phyloP scores from a whole-genome alignment of 1,140 invertebrate species.

The Leptinotarsa lineolata region DNA sequence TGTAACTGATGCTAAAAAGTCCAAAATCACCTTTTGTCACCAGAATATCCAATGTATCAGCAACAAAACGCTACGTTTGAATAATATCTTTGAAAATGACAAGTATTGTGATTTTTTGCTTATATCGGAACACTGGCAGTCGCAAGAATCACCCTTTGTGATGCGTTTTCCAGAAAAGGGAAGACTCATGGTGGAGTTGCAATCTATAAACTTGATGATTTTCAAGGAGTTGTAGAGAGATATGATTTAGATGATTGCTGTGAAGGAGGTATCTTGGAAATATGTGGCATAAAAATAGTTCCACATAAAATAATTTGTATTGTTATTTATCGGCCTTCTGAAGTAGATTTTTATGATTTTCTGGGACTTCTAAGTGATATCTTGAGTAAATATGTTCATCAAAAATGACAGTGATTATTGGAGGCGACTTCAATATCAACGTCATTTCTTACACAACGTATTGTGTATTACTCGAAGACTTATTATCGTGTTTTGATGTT shows the following conservation, averaged over 20 bases:
- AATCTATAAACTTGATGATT: constrained; percentile 15
- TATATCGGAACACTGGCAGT: constrained; percentile 15
- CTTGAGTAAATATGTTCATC: too few species aligned
- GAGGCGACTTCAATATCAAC: too few species aligned
- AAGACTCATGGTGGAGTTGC: constrained; percentile 13
- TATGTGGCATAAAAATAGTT: constrained; percentile 11
- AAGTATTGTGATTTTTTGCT: constrained; percentile 3
- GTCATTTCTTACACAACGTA: too few species aligned
- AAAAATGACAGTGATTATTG: too few species aligned
- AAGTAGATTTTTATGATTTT: constrained; percentile 9
- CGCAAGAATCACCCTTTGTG: not conserved
- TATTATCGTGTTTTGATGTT: constrained; percentile 15
- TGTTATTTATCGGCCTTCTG: constrained; percentile 16
- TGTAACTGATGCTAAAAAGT: constrained; percentile 11
- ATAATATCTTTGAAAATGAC: constrained; percentile 9
- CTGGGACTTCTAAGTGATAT: too few species aligned
- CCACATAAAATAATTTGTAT: too few species aligned
- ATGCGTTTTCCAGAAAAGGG: not conserved
- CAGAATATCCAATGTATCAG: constrained; percentile 17
- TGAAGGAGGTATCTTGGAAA: constrained; percentile 3
- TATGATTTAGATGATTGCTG: constrained; percentile 11
- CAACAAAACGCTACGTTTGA: constrained; percentile 15
- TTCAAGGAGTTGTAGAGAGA: constrained; percentile 13
- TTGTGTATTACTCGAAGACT: constrained; percentile 16
- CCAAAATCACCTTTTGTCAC: constrained; percentile 16